Evolutionary conservation across 2,797 vertebrate species (phyloP), one percentile per base, ranked within the genome.

Genomic region (Florisuga fusca): DNA sequence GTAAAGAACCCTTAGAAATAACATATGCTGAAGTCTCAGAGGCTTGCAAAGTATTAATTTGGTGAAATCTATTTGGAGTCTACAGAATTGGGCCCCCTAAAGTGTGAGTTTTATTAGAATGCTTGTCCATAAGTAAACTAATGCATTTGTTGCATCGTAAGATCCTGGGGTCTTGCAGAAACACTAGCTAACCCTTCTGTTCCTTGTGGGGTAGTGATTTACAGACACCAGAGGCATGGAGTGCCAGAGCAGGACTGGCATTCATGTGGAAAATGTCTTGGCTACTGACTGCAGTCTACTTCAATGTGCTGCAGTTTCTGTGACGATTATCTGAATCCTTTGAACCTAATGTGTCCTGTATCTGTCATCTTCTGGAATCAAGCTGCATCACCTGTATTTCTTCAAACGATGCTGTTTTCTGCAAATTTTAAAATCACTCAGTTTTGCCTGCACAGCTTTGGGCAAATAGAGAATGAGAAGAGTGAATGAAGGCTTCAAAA

Each of bases 251-350:
- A 46, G 57, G 41, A 16, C 8, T 81, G 69, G 25, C 20, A 6
- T 73, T 58, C 8, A 73, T 45, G n/a, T 41, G 22, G 63, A 43
- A 43, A 23, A 54, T 0, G 1, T n/a, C 23, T 82, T 48, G 51
- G 43, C 43, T 0, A 1, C 31, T 26, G 45, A 13, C 26, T 63
- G 29, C 1, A 15, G 46, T 54, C 29, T 0, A 2, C 45, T 25
- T 31, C 7, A 61, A 26, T 1, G 0, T 27, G 23, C 31, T 72
- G 34, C 53, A 34, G 25, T 38, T 17, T 57, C 57, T 33, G 19
- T 80, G 13, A 15, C 1, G 9, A 26, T 59, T 14, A 45, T 50
- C 33, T 81, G 72, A 63, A 23, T 29, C 4, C 4, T 45, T 68
- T 54, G 58, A 75, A 71, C 34, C 55, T 90, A 22, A 2, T 3